Percentiles rank a stretch among this genome's conserved stretches.
phyloP scores from a whole-genome alignment of 2,113 vertebrate genomes.

The Equus przewalskii region DNA sequence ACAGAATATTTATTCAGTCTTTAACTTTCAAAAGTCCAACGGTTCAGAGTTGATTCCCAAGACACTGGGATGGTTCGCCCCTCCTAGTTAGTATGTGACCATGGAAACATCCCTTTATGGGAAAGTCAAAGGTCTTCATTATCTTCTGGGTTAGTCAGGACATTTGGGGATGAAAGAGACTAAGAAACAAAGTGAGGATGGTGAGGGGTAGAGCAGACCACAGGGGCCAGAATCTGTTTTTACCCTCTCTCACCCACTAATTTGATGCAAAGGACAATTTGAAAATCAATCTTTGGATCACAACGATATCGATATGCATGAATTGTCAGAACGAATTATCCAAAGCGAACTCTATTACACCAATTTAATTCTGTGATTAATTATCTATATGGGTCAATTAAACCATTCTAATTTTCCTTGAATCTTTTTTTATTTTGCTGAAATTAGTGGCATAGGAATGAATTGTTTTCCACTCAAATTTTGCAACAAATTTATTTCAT shows the following conservation, averaged over 20 bases:
- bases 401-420: conserved; percentile 13
- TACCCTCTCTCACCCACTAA: not conserved
- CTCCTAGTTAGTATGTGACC: not conserved
- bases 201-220: not conserved
- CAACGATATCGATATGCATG: not conserved
- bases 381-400: not conserved
- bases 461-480: conserved; percentile 41
- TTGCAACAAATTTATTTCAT: conserved; percentile 43
- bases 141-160: conserved; percentile 14
- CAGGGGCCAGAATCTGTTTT: not conserved
- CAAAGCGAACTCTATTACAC: conserved; percentile 2
- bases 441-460: conserved; percentile 29
- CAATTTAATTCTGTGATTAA: not conserved
- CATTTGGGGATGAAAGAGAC: not conserved
- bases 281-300: not conserved
- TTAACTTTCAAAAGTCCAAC: not conserved
- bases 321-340: conserved; percentile 29
- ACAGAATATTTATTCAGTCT: not conserved
- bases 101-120: not conserved
- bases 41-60: not conserved
- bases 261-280: not conserved
- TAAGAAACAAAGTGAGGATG: not conserved
- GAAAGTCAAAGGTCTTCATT: not conserved
- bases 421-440: conserved; percentile 38
- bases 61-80: not conserved